These are phyloP conservation scores for Drosophila pseudotalamancana DNA, from an alignment of 2,888 invertebrate genomes.

Conservation along the genomic window DNA sequence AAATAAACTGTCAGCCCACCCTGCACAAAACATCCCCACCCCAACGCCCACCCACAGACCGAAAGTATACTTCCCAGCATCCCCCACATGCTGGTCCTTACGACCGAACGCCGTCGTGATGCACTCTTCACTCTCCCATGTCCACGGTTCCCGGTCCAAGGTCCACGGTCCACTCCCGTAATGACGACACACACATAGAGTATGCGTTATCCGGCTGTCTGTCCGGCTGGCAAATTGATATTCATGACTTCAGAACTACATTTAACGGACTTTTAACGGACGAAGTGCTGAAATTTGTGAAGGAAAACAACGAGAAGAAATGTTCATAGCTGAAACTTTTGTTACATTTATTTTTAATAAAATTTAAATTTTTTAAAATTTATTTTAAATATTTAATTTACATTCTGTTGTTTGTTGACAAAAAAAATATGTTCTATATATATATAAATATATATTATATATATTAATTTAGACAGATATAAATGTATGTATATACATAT, in stretches of 20 bases:
- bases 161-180: constrained; percentile 55
- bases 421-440: constrained; percentile 43
- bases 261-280: background rate
- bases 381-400: constrained; percentile 68
- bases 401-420: constrained; percentile 46
- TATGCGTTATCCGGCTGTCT: constrained; percentile 26
- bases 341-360: constrained; percentile 75
- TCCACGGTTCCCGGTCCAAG: too few relatives aligned
- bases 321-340: constrained; percentile 36
- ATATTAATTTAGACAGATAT: constrained; percentile 11
- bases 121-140: too few relatives aligned
- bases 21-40: constrained; percentile 10
- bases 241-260: constrained; percentile 46
- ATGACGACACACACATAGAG: constrained; percentile 9
- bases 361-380: constrained; percentile 65
- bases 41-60: background rate
- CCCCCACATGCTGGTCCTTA: constrained; percentile 34
- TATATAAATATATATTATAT: constrained; percentile 17
- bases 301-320: background rate
- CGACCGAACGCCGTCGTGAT: constrained; percentile 74
- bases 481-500: constrained; percentile 1
- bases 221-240: constrained; percentile 68
- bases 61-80: constrained; percentile 30
- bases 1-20: constrained; percentile 46
- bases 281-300: background rate